Evolutionary conservation across 2,797 vertebrate species (phyloP), one percentile per base, ranked within the genome.

Genomic region (Megaceryle alcyon): DNA sequence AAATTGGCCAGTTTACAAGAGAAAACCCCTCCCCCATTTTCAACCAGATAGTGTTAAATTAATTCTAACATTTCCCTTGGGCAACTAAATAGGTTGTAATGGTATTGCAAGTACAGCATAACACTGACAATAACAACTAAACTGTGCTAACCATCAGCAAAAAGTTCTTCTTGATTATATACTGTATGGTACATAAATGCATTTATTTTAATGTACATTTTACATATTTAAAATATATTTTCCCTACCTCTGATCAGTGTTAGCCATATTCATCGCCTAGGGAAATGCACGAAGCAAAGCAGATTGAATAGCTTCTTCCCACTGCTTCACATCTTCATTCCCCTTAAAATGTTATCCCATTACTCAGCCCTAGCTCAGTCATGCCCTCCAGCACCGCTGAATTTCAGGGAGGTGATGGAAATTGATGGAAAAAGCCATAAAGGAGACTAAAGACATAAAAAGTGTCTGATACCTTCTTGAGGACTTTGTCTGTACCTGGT

Each of bases 351-450:
- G 75, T 72, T 83, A 13, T 86, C 59, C 35, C 59, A 8, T 64
- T 53, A 79, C 53, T 84, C 4, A 2, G n/a, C 39, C 23, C 17
- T 23, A 82, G 56, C 25, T 21, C 0, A 2, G 37, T 71, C 56
- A 25, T 51, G 46, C 53, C 60, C 56, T 90, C 51, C 35, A 92
- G 77, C 77, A 53, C 39, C 60, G 59, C 61, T 88, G 73, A 70
- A 92, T 84, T 86, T 92, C 78, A 82, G 59, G 64, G 46, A 59
- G 28, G 25, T 82, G 64, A 63, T 56, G 79, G 70, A 93, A 93
- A 92, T 13, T 37, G 48, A 73, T 86, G 64, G 82, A 82, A 84
- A 68, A 26, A 81, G 6, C 14, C 41, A 48, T 84, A 48, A 92
- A 76, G 54, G 63, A 88, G 64, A 53, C 28, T 70, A 46, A 82